A percentile compares a stretch with the other conserved stretches of the same genome.
Conservation (phyloP, 1,140 invertebrate genomes). For the Pachypeltis micranthus region DNA sequence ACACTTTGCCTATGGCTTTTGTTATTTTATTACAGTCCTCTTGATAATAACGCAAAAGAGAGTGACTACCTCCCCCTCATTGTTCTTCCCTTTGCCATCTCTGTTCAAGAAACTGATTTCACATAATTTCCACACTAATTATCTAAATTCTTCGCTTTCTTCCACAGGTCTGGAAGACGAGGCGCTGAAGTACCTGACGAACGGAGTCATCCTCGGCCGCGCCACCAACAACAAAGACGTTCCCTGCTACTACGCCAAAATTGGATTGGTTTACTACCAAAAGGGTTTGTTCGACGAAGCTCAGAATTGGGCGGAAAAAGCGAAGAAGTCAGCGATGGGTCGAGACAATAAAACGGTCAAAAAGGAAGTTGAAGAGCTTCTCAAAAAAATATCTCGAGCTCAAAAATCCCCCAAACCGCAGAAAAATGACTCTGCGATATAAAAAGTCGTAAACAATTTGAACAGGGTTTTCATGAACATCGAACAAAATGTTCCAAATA, state of each 20-base stretch:
- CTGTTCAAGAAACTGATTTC: too few relatives aligned
- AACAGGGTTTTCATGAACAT: too few relatives aligned
- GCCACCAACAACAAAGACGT: conserved; percentile 9
- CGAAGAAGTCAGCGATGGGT: neutral
- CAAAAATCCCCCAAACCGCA: neutral
- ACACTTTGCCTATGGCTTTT: too few relatives aligned
- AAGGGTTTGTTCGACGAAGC: conserved; percentile 12
- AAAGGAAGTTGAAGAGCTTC: conserved; percentile 10
- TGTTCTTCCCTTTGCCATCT: too few relatives aligned
- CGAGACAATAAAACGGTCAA: conserved; percentile 4
- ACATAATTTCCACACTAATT: too few relatives aligned
- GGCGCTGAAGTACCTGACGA: conserved; percentile 9
- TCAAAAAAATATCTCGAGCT: conserved; percentile 8
- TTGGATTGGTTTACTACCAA: conserved; percentile 14
- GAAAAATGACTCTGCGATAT: too few relatives aligned
- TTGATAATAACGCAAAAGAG: too few relatives aligned
- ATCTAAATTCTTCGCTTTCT: too few relatives aligned
- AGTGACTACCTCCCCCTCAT: too few relatives aligned
- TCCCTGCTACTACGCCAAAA: conserved; percentile 13
- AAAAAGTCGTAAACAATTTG: too few relatives aligned
- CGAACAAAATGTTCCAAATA: too few relatives aligned
- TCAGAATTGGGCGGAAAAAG: conserved; percentile 8
- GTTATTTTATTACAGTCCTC: too few relatives aligned
- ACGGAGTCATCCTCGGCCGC: conserved; percentile 12
- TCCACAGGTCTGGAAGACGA: conserved; percentile 10